Evolutionary conservation across 2,797 vertebrate genomes (phyloP).

Genomic region (Percopsis omiscomaycus): DNA sequence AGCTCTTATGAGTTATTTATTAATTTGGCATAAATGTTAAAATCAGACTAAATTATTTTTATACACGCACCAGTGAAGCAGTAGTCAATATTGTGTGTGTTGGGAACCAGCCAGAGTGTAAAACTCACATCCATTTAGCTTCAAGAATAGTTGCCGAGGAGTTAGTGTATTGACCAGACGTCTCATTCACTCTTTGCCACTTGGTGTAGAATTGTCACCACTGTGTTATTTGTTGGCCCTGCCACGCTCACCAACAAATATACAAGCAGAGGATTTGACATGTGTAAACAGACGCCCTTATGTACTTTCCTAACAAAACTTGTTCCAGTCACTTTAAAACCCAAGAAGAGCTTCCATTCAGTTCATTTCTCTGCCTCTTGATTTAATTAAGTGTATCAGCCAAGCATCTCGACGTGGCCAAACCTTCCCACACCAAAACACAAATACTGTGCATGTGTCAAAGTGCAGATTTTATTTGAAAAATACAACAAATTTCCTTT

Average conservation of each 20-base stretch:
- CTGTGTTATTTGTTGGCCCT: conserved; percentile 43
- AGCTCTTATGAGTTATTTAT: conserved; percentile 58
- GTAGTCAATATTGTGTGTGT: conserved; percentile 39
- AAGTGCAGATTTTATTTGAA: conserved; percentile 25
- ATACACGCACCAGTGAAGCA: conserved; percentile 51
- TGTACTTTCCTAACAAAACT: conserved; percentile 41
- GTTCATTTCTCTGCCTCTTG: conserved; percentile 35
- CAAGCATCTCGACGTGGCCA: conserved; percentile 31
- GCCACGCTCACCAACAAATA: conserved; percentile 48
- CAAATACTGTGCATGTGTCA: conserved; percentile 40
- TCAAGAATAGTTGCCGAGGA: conserved; percentile 57
- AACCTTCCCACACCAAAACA: conserved; percentile 15
- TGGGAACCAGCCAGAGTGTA: conserved; percentile 45
- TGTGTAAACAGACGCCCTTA: conserved; percentile 54
- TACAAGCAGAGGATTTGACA: conserved; percentile 55
- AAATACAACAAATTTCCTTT: conserved; percentile 35
- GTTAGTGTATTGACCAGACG: conserved; percentile 60
- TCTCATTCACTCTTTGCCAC: conserved; percentile 48
- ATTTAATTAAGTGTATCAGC: conserved; percentile 38
- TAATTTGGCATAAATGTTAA: conserved; percentile 57
- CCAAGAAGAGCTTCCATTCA: conserved; percentile 42
- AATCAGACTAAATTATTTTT: conserved; percentile 66
- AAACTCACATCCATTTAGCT: conserved; percentile 62
- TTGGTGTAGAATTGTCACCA: conserved; percentile 55
- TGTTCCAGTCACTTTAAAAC: conserved; percentile 46